phyloP scores from a whole-genome alignment of 2,797 vertebrate genomes.

The Otolemur crassicaudatus region DNA sequence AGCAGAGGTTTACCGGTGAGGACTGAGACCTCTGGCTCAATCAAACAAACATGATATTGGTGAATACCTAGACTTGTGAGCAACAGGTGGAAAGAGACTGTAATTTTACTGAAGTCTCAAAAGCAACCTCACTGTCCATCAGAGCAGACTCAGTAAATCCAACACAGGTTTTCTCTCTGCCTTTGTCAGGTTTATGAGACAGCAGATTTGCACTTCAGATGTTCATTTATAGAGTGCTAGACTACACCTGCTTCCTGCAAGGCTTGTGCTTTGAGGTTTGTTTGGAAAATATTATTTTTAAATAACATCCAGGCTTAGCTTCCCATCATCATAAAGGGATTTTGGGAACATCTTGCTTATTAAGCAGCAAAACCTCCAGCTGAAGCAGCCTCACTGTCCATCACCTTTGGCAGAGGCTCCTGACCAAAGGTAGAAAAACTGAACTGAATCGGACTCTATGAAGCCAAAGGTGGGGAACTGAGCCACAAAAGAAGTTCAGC shows the following conservation, averaged over 20 bases:
- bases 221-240: conserved; percentile 75
- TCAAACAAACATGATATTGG: not conserved
- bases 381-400: not conserved
- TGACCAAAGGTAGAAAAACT: too few species aligned
- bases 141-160: not conserved
- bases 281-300: conserved; percentile 74
- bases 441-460: too few species aligned
- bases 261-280: conserved; percentile 58
- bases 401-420: too few species aligned
- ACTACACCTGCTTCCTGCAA: conserved; percentile 60
- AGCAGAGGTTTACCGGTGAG: too few species aligned
- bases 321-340: not conserved
- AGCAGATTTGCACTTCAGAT: conserved; percentile 70
- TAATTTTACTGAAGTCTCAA: not conserved
- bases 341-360: not conserved
- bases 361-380: not conserved
- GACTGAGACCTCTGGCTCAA: not conserved
- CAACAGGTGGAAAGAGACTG: not conserved
- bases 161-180: conserved; percentile 48
- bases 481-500: too few species aligned
- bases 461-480: too few species aligned
- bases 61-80: not conserved
- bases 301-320: conserved; percentile 28
- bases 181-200: conserved; percentile 45
- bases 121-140: not conserved